Evolutionary conservation across 2,888 invertebrate species (phyloP).

Genomic region (Cepaea hortensis): DNA sequence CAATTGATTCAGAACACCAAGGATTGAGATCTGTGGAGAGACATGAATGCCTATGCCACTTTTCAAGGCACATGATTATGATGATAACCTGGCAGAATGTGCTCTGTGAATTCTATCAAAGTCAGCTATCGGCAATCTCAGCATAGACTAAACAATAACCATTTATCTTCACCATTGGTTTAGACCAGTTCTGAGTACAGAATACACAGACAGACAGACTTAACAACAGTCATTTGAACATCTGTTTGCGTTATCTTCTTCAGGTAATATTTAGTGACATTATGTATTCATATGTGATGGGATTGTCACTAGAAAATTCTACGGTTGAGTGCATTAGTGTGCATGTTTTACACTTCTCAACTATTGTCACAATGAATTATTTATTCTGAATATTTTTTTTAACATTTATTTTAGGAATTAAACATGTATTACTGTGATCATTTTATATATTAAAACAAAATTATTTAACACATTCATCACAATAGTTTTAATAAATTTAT

Average conservation of each 20-base stretch:
- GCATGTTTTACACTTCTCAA: conserved; percentile 33
- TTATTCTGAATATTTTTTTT: conserved; percentile 25
- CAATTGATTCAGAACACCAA: too few species aligned
- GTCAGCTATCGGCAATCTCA: too few species aligned
- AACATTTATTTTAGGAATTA: conserved; percentile 14
- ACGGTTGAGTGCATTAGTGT: conserved; percentile 35
- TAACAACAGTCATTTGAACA: too few species aligned
- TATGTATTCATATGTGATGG: conserved; percentile 24
- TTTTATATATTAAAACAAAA: conserved; percentile 15
- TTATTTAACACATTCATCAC: background rate
- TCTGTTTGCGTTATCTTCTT: too few species aligned
- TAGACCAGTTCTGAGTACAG: conserved; percentile 2
- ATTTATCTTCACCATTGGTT: background rate
- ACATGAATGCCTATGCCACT: too few species aligned
- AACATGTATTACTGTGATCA: conserved; percentile 1
- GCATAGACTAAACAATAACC: too few species aligned
- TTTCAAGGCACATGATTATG: too few species aligned
- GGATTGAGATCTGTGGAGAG: too few species aligned
- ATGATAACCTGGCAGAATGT: too few species aligned
- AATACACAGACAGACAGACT: background rate
- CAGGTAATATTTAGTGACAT: background rate
- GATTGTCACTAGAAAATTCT: conserved; percentile 34
- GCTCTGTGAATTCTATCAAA: too few species aligned
- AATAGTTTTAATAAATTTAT: too few species aligned
- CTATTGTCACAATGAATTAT: conserved; percentile 11